Base-by-base conservation (phyloP, 2,797 vertebrate species). In the Lindbergichthys nudifrons region DNA sequence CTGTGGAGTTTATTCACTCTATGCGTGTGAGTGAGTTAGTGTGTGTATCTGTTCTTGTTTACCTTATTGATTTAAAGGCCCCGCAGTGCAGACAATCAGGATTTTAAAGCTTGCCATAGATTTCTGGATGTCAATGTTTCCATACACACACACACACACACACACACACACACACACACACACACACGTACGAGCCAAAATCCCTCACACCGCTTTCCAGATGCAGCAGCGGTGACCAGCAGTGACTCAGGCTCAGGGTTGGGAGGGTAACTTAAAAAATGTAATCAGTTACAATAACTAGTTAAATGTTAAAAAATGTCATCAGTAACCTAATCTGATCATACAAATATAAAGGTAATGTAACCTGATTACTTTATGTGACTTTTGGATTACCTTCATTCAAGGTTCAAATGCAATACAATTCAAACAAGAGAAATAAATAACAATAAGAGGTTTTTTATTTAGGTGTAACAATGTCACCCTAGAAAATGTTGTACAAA, bases 21-120 rank as follows among this genome's bases (percentile, higher is more conserved):
- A 52, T 77, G 69, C 16, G 46, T 82, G 71, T 43, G 56, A 73
- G 77, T 21, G 65, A 52, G 41, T 52, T 57, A 46, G 26, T 61
- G 75, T 51, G 51, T 80, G 67, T 58, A 30, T 74, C 86, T 87
- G 67, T 73, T 75, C 73, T 53, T 81, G 77, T 86, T 90, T 86
- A 76, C 61, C 50, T 64, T 75, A 87, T 82, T 85, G 87, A 92
- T 88, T 89, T 82, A 72, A 82, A 79, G 48, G 64, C 72, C 46
- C 53, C 54, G 21, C 32, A 63, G 77, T 83, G 63, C 53, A 58
- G 53, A 75, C 63, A 84, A 81, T 88, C 66, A 72, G 73, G 80
- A 79, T 77, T 77, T 30, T 82, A 58, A 70, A 83, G 80, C 65
- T 70, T 8, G 15, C 77, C 39, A 61, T 77, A 52, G 80, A 81